Evolutionary conservation across 35 echinoderm and acorn worm genomes (phyloP).

Genomic region (Heliocidaris tuberculata): DNA sequence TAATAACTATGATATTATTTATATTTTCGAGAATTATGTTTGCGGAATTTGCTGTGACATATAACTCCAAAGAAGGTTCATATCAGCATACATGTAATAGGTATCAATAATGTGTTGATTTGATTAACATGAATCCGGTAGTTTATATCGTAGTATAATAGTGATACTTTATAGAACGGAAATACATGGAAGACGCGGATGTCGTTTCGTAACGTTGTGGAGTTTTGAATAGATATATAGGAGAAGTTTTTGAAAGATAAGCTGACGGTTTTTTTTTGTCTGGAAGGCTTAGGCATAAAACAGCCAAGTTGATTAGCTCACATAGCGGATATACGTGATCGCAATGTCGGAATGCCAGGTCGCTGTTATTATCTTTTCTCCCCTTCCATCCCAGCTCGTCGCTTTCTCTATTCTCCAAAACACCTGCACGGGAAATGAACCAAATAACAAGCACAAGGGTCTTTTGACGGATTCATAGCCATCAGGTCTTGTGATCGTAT

Average conservation of each 20-base stretch:
- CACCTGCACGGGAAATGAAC: conserved; percentile 48
- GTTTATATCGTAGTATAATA: too few relatives aligned
- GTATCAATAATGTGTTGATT: too few relatives aligned
- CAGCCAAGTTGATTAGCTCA: neutral
- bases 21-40: too few relatives aligned
- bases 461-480: neutral
- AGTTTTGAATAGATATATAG: neutral
- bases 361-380: conserved; percentile 40
- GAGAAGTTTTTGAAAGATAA: neutral
- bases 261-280: neutral
- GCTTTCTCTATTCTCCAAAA: conserved; percentile 33
- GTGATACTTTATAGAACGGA: too few relatives aligned
- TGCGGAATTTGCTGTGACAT: too few relatives aligned
- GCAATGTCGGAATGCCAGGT: conserved; percentile 18
- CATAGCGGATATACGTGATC: neutral
- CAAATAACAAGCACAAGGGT: conserved; percentile 48
- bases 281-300: neutral
- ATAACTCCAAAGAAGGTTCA: too few relatives aligned
- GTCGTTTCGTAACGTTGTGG: neutral
- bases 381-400: neutral
- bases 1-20: too few relatives aligned
- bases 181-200: neutral
- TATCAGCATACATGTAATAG: too few relatives aligned
- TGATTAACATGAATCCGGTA: too few relatives aligned
- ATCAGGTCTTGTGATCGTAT: conserved; percentile 19